Percentiles rank a stretch among this genome's conserved stretches.
phyloP scores from a whole-genome alignment of 2,797 vertebrate species.

The Ptychadena robeensis region DNA sequence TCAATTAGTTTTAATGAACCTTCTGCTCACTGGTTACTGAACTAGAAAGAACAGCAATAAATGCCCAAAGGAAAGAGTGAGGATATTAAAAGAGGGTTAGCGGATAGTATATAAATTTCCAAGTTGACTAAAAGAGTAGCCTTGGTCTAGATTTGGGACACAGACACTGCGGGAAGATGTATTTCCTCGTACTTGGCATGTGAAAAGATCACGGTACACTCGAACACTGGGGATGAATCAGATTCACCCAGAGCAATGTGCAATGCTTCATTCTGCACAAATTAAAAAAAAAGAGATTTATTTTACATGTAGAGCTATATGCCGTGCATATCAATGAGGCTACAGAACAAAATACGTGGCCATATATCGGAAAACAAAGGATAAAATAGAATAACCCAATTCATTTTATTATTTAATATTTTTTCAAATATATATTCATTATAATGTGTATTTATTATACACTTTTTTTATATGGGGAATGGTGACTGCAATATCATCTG shows the following conservation, averaged over 20 bases:
- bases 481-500: too few relatives aligned
- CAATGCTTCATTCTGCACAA: background rate
- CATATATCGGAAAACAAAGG: background rate
- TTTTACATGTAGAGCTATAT: background rate
- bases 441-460: too few relatives aligned
- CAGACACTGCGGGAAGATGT: slow-evolving; percentile 62
- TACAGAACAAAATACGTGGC: background rate
- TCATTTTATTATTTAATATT: too few relatives aligned
- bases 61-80: slow-evolving; percentile 93
- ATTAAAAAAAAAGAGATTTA: background rate
- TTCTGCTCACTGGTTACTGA: slow-evolving; percentile 96
- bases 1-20: slow-evolving; percentile 99
- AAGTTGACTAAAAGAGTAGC: slow-evolving; percentile 88
- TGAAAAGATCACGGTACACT: slow-evolving; percentile 25
- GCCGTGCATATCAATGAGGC: background rate
- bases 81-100: slow-evolving; percentile 89
- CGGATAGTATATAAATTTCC: slow-evolving; percentile 86
- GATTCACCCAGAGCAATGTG: background rate
- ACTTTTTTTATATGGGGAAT: too few relatives aligned
- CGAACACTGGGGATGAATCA: slow-evolving; percentile 37
- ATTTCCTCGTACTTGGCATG: slow-evolving; percentile 52
- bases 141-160: slow-evolving; percentile 78
- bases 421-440: too few relatives aligned
- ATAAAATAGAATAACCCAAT: background rate
- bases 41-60: slow-evolving; percentile 97